Evolutionary conservation across 2,797 vertebrate genomes (phyloP).

Genomic region (Cossypha caffra): DNA sequence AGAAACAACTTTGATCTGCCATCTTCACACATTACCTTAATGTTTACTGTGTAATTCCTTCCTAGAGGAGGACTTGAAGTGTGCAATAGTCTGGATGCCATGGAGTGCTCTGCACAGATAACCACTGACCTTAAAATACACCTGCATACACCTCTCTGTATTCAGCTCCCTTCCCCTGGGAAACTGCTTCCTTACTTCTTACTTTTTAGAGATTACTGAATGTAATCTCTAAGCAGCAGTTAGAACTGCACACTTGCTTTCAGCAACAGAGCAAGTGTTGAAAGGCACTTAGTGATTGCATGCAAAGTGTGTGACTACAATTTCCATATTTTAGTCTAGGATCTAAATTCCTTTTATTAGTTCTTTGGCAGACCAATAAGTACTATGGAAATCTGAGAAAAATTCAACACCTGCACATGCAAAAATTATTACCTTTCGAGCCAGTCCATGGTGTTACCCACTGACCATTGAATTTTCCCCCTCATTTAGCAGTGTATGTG

Average conservation of each 20-base stretch:
- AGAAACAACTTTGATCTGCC: not conserved
- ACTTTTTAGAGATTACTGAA: not conserved
- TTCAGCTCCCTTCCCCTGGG: not conserved
- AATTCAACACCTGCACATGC: not conserved
- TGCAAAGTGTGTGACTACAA: not conserved
- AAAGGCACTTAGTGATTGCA: not conserved
- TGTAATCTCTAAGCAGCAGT: not conserved
- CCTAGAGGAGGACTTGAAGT: not conserved
- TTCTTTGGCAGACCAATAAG: not conserved
- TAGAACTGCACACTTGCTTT: not conserved
- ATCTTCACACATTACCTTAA: not conserved
- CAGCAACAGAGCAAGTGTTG: not conserved
- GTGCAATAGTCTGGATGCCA: not conserved
- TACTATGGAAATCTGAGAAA: not conserved
- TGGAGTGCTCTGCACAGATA: not conserved
- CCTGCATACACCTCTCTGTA: not conserved
- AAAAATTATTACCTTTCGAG: not conserved
- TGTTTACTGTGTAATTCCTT: not conserved
- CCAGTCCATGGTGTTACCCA: not conserved
- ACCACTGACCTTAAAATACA: not conserved
- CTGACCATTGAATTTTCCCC: not conserved
- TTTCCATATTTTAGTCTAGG: not conserved
- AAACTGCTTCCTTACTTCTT: not conserved
- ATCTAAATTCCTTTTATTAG: not conserved
- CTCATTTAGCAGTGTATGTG: not conserved